Evolutionary conservation across 2,113 vertebrate species (phyloP), one percentile per base, ranked within the genome.

Genomic region (Thalassarche chlororhynchos): DNA sequence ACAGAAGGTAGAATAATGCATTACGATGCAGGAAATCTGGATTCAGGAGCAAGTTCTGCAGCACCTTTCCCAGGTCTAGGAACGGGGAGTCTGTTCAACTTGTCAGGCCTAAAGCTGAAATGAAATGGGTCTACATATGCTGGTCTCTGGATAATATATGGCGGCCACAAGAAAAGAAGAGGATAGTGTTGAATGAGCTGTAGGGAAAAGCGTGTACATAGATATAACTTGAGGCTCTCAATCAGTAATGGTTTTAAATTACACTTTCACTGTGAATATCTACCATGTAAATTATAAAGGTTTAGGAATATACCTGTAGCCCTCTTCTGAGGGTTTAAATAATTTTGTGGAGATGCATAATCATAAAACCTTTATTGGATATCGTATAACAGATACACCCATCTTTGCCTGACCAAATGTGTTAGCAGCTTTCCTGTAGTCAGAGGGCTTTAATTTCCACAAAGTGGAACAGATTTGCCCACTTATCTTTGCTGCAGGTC

Each of bases 121-220:
- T 2, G 17, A 28, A 34, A 3, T 6, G 19, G 24, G 24, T 47
- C 52, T 16, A 1, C 29, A 1, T 24, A 1, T 2, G 2, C 26
- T 38, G 55, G 24, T 68, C 34, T 36, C 17, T 12, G 52, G 60
- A 2, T 16, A 10, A 17, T 2, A 23, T 3, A 0, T 23, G 58
- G 44, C 57, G 90, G 79, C 69, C 66, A 6, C 5, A 3, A 17
- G 66, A 6, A 21, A 3, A 31, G 57, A 10, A 32, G 58, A 66
- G 21, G 28, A 29, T 2, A 7, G 38, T 14, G 62, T 12, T 40
- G 75, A 5, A 42, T 2, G 26, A 72, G 47, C 28, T 8, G 29
- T 31, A 71, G 52, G 54, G 60, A 38, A 12, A 21, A 57, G 23
- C 3, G 1, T 4, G 1, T 3, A 1, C 38, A 12, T 17, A 31